A percentile compares a stretch with the other conserved stretches of the same genome.
phyloP scores from a whole-genome alignment of 2,797 vertebrate genomes.

The Pseudomugil tenellus region DNA sequence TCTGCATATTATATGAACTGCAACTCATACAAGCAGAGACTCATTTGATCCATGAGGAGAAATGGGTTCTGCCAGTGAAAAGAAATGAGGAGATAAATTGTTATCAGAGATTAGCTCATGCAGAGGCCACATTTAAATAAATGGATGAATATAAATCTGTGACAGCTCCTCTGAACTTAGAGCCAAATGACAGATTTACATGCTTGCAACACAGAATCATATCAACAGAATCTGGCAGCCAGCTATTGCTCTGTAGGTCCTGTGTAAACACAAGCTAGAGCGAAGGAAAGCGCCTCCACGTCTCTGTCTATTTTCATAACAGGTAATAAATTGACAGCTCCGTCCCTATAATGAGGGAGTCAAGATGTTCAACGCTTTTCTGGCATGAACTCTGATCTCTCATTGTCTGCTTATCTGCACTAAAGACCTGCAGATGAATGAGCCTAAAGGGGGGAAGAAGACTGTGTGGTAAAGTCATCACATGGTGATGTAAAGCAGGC shows the following conservation, averaged over 20 bases:
- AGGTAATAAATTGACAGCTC: conserved; percentile 49
- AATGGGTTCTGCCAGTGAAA: conserved; percentile 44
- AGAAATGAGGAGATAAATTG: conserved; percentile 45
- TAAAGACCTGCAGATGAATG: conserved; percentile 66
- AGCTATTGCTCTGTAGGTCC: conserved; percentile 27
- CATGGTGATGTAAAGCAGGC: conserved; percentile 69
- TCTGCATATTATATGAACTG: conserved; percentile 20
- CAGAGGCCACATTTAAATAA: conserved; percentile 21
- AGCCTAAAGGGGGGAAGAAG: conserved; percentile 44
- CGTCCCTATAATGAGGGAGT: conserved; percentile 24
- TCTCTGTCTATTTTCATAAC: conserved; percentile 9
- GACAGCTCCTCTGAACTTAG: conserved; percentile 31
- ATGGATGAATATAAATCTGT: conserved; percentile 44
- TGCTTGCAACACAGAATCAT: conserved; percentile 25
- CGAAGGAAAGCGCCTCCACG: not conserved
- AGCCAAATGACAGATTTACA: conserved; percentile 38
- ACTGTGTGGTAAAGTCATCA: conserved; percentile 78
- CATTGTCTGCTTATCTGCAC: conserved; percentile 70
- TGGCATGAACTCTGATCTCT: conserved; percentile 62
- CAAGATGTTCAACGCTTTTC: conserved; percentile 55
- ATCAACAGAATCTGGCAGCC: conserved; percentile 30
- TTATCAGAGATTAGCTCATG: conserved; percentile 50
- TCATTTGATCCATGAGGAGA: conserved; percentile 49
- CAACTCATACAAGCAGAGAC: conserved; percentile 26
- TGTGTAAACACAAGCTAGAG: not conserved